These are phyloP conservation scores for Myxocyprinus asiaticus DNA, from an alignment of 2,113 vertebrate genomes.

Conservation along the genomic window DNA sequence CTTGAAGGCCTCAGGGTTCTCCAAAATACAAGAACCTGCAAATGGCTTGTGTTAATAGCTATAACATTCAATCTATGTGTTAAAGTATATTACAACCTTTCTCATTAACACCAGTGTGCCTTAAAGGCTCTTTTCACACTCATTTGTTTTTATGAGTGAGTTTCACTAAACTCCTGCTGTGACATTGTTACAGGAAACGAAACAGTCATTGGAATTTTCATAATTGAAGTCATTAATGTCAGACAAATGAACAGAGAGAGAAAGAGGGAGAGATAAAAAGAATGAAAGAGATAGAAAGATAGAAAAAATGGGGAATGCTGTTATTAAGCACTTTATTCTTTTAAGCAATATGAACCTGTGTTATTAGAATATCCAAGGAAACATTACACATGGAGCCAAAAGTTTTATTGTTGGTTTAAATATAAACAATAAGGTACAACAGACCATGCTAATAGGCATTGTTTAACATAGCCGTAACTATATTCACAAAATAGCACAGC, in stretches of 20 bases:
- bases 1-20: background rate
- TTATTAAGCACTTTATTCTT: slow-evolving; percentile 69
- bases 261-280: no score
- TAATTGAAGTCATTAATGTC: slow-evolving; percentile 56
- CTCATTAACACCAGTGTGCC: slow-evolving; percentile 41
- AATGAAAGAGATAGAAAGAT: slow-evolving; percentile 26
- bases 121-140: slow-evolving; percentile 50
- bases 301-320: slow-evolving; percentile 59
- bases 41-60: slow-evolving; percentile 29
- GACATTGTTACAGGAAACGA: slow-evolving; percentile 38
- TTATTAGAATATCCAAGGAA: slow-evolving; percentile 69
- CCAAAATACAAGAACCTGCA: slow-evolving; percentile 26
- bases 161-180: slow-evolving; percentile 44
- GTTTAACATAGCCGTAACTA: no score
- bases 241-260: slow-evolving; percentile 39
- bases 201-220: slow-evolving; percentile 36
- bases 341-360: slow-evolving; percentile 71
- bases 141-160: slow-evolving; percentile 42
- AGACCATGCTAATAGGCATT: no score
- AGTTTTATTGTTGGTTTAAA: slow-evolving; percentile 62
- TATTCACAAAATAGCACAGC: no score
- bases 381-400: slow-evolving; percentile 69
- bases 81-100: slow-evolving; percentile 27
- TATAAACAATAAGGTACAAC: no score
- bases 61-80: slow-evolving; percentile 38